Base-by-base conservation (phyloP, 2,113 vertebrate genomes). In the Sceloporus undulatus region DNA sequence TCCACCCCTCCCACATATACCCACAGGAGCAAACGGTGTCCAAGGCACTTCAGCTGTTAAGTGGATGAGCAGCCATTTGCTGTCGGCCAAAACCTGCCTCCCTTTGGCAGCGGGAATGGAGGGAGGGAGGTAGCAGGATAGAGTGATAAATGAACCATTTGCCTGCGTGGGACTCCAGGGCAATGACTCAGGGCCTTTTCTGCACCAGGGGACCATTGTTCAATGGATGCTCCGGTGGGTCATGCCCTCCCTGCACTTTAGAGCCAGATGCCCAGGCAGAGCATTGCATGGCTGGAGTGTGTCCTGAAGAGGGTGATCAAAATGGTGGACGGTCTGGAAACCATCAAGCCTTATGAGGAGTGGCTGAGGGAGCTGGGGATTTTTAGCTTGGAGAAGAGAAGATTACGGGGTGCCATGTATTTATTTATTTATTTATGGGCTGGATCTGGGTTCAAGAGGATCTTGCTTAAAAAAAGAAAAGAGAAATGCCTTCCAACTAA, bases 111-210 rank as follows among this genome's bases (percentile, higher is more conserved):
- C 21, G 74, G 87, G 10, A 89, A 90, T 34, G 66, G 2, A 23
- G 66, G 21, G 66, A 3, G 66, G 21, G 18, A 82, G n/a, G 48
- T 48, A 48, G 48, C 48, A 48, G 48, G 48, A 48, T 5, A 48
- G 70, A 91, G 86, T 71, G 87, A 82, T 90, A 94, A 96, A 95
- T 82, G 93, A 82, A 75, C 86, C 89, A 48, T 48, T 48, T 48
- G 48, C 48, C 48, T 48, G 48, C 48, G 7, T 48, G 48, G 48
- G 48, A 48, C 48, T 48, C 48, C 48, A 48, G 48, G 48, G 7
- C 48, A 48, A 48, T 48, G 48, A 48, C 48, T 48, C 48, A 48
- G 48, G 48, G 48, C 87, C 90, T 88, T 76, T 76, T 16, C 74
- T 42, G 38, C 38, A 42, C 74, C 21, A 21, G 5, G 18, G 0